phyloP scores from a whole-genome alignment of 2,113 vertebrate genomes.

The Hypanus sabinus region DNA sequence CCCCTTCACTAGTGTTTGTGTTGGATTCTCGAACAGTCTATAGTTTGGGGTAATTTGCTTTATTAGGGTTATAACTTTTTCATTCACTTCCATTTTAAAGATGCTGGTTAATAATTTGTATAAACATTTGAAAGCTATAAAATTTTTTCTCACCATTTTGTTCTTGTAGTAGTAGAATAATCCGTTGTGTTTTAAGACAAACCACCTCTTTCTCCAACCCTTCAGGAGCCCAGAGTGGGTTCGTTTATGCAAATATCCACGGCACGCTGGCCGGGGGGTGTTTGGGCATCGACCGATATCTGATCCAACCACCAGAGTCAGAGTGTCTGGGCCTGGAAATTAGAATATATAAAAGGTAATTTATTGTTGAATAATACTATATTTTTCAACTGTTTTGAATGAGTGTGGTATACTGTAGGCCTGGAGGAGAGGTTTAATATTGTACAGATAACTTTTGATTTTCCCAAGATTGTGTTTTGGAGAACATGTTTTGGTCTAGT shows the following conservation, averaged over 20 bases:
- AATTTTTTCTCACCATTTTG: slow-evolving; percentile 67
- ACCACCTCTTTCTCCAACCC: slow-evolving; percentile 92
- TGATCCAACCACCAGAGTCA: slow-evolving; percentile 76
- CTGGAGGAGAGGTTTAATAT: not conserved
- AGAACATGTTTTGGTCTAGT: not conserved
- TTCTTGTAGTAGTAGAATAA: slow-evolving; percentile 78
- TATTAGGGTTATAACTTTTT: not conserved
- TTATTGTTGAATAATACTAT: not conserved
- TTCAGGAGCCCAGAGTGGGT: slow-evolving; percentile 74
- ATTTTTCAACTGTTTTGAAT: not conserved
- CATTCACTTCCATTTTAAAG: not conserved
- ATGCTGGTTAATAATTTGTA: not conserved
- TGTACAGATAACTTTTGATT: not conserved
- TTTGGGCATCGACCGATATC: slow-evolving; percentile 76
- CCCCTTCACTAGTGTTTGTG: not conserved
- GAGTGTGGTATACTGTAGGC: not conserved
- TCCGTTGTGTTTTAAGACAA: slow-evolving; percentile 74
- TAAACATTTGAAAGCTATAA: not conserved
- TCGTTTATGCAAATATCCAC: slow-evolving; percentile 78
- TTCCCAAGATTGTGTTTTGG: not conserved
- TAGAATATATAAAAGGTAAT: not conserved
- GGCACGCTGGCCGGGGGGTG: slow-evolving; percentile 70
- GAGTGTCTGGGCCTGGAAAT: slow-evolving; percentile 66
- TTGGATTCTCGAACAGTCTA: not conserved
- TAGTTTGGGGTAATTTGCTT: not conserved